phyloP scores from a whole-genome alignment of 2,113 vertebrate species.

The Prunella fulvescens region DNA sequence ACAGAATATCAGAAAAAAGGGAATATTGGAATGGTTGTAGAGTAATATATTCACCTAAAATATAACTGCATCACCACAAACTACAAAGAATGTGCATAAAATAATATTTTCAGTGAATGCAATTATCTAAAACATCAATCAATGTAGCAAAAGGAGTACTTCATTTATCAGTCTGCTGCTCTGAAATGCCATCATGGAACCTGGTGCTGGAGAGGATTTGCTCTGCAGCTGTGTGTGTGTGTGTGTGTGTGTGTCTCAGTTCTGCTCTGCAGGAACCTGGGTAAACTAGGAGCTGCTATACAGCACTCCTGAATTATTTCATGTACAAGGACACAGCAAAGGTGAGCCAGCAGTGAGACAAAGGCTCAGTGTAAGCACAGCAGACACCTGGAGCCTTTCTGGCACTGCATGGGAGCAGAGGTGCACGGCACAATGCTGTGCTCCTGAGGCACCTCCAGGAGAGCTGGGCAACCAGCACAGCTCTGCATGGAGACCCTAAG shows the following conservation, averaged over 20 bases:
- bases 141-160: background rate
- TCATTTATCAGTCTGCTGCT: background rate
- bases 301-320: background rate
- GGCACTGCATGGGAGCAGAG: background rate
- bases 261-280: background rate
- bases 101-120: background rate
- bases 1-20: background rate
- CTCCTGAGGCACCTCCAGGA: background rate
- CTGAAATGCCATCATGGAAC: background rate
- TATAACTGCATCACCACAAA: background rate
- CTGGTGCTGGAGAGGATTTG: background rate
- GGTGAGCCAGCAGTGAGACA: background rate
- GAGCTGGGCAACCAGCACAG: background rate
- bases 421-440: background rate
- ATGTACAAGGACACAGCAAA: background rate
- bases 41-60: background rate
- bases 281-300: background rate
- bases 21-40: background rate
- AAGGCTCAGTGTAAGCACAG: background rate
- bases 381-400: background rate
- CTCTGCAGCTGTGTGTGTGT: background rate
- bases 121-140: background rate
- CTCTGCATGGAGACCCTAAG: fast-evolving
- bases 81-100: background rate
- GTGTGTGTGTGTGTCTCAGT: background rate